Conservation (phyloP, 2,113 vertebrate genomes). For the Ailurus styani region DNA sequence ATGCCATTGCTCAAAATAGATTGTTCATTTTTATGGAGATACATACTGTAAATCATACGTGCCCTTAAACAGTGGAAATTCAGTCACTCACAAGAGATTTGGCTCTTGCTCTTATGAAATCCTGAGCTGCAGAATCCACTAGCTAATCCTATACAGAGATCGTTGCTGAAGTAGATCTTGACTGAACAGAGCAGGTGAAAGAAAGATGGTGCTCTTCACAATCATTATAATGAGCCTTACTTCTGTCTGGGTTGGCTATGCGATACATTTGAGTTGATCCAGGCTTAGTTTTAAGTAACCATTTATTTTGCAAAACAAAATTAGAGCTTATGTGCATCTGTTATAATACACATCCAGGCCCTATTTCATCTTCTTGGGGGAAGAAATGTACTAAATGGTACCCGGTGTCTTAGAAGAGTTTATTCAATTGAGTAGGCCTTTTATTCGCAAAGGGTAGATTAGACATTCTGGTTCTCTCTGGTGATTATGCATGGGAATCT, state of each 20-base stretch:
- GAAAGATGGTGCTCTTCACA: not conserved
- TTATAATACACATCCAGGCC: not conserved
- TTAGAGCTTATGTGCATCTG: not conserved
- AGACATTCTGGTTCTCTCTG: not conserved
- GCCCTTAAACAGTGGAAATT: not conserved
- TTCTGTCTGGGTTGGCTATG: not conserved
- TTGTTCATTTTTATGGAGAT: not conserved
- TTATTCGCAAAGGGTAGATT: not conserved
- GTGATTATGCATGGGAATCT: not conserved
- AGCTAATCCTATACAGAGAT: not conserved
- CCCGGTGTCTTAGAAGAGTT: not conserved
- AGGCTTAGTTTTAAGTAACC: slow-evolving; percentile 34
- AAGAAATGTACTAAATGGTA: slow-evolving; percentile 41
- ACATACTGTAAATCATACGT: not conserved
- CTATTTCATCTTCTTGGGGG: slow-evolving; percentile 20
- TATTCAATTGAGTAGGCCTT: not conserved
- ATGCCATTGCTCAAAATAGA: not conserved
- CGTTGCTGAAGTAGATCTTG: not conserved
- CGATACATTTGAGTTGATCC: not conserved
- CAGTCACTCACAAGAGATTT: not conserved
- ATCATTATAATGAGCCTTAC: not conserved
- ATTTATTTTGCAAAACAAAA: slow-evolving; percentile 56
- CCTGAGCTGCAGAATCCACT: not conserved
- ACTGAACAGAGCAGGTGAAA: not conserved
- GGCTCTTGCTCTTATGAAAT: not conserved